These are phyloP conservation scores for Rhinichthys osculus DNA, from an alignment of 2,797 vertebrate species.

Conservation along the genomic window DNA sequence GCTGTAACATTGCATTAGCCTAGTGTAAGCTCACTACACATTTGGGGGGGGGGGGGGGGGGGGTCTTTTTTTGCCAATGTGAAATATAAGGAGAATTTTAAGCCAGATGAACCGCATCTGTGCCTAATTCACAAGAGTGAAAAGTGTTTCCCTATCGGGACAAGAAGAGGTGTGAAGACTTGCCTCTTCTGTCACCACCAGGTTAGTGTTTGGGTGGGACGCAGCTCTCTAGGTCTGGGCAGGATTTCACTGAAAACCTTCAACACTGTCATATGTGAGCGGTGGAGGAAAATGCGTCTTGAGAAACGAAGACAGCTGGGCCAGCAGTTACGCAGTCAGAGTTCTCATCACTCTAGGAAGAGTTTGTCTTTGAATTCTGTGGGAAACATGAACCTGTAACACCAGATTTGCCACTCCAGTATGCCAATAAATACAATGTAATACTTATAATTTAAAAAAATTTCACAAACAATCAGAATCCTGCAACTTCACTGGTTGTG, in stretches of 20 bases:
- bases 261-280: conserved; percentile 32
- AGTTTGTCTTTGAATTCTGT: conserved; percentile 26
- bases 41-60: neutral
- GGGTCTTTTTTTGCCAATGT: conserved; percentile 7
- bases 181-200: conserved; percentile 55
- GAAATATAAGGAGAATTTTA: conserved; percentile 34
- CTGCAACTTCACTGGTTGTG: neutral
- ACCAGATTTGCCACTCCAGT: neutral
- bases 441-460: neutral
- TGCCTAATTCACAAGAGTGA: conserved; percentile 21
- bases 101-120: conserved; percentile 34
- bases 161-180: conserved; percentile 44
- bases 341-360: conserved; percentile 30
- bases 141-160: conserved; percentile 48
- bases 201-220: conserved; percentile 57
- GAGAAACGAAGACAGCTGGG: conserved; percentile 41
- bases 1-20: too few relatives aligned
- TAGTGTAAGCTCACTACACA: too few relatives aligned
- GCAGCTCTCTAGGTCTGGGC: conserved; percentile 46
- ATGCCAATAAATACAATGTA: neutral
- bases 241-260: conserved; percentile 40
- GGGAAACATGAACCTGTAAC: conserved; percentile 2
- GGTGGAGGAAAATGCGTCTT: conserved; percentile 6
- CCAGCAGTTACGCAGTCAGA: conserved; percentile 26
- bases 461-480: neutral